phyloP scores from a whole-genome alignment of 2,113 vertebrate species.

The Electrona antarctica region DNA sequence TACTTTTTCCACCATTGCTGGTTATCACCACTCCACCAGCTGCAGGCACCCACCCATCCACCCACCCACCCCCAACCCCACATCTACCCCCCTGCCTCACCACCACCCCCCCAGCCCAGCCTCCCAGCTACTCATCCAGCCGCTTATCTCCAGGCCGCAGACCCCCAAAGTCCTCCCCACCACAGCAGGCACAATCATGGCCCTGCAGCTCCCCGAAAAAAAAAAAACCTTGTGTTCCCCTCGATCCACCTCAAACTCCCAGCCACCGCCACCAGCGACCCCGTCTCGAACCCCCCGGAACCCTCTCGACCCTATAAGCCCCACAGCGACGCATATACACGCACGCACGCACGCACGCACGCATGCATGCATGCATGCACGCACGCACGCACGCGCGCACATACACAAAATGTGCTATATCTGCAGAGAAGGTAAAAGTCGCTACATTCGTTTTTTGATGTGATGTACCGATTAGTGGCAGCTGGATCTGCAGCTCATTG shows the following conservation, averaged over 20 bases:
- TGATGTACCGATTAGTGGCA: too few relatives aligned
- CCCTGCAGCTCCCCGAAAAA: constrained; percentile 43
- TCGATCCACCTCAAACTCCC: constrained; percentile 38
- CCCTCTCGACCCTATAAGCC: constrained; percentile 28
- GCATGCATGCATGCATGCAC: background rate
- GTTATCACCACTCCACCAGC: constrained; percentile 70
- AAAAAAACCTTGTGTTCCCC: background rate
- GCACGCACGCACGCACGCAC: background rate
- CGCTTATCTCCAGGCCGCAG: constrained; percentile 72
- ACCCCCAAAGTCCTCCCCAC: constrained; percentile 69
- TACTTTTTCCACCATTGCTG: constrained; percentile 22
- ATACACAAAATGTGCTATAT: too few relatives aligned
- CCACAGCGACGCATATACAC: constrained; percentile 7
- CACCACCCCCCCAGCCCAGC: constrained; percentile 16
- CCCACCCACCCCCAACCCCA: too few relatives aligned
- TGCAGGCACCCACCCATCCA: constrained; percentile 31
- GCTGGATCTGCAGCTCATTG: too few relatives aligned
- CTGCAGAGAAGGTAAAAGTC: too few relatives aligned
- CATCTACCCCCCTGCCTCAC: too few relatives aligned
- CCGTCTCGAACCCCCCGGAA: constrained; percentile 58
- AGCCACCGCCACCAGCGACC: constrained; percentile 9
- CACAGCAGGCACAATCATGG: constrained; percentile 54
- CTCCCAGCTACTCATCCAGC: constrained; percentile 60
- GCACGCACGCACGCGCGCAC: background rate
- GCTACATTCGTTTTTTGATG: too few relatives aligned